Evolutionary conservation across 2,797 vertebrate genomes (phyloP), one percentile per base, ranked within the genome.

Genomic region (Oophaga sylvatica): DNA sequence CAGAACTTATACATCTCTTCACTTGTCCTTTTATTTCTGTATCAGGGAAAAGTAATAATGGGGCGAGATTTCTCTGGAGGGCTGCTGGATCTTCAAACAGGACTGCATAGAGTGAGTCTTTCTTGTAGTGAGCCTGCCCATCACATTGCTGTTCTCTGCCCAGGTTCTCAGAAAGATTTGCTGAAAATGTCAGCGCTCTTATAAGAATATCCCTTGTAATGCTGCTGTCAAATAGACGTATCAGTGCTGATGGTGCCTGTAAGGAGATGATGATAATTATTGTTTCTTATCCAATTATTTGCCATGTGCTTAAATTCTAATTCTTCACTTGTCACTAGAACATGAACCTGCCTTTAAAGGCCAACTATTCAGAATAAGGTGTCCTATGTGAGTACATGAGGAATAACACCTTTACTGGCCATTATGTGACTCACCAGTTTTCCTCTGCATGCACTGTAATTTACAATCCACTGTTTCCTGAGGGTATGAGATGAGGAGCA

Each of bases 171-270:
- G 94, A 96, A 90, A 99, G 90, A 92, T 99, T 99, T 81, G 95
- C 96, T 76, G 95, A 94, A 81, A 99, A 96, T 0, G 80, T 94
- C 82, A 99, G 93, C 71, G 95, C 94, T 87, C 97, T 95, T 90
- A 97, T 93, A 65, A 99, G 96, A 91, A 99, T 94, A 0, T 96
- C 92, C 56, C 94, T 93, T 86, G 94, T 93, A 15, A 94, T 93
- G 9, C 90, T 90, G 83, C 86, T 81, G 11, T 98, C 97, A 92
- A 96, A 97, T 85, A 99, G 92, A 85, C 95, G 93, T 84, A 97
- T 90, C 81, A 99, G 90, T 11, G 97, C 96, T 13, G 95, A 92
- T n/a, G 97, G 96, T 68, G 96, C 95, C 98, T 99, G 90, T 29
- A 75, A 83, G 22, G 57, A 86, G 4, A 63, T 8, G 26, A 78